Percentiles rank a stretch among this genome's conserved stretches.
These are phyloP conservation scores for Macrotis lagotis DNA, from an alignment of 2,113 vertebrate species.

Conservation along the genomic window DNA sequence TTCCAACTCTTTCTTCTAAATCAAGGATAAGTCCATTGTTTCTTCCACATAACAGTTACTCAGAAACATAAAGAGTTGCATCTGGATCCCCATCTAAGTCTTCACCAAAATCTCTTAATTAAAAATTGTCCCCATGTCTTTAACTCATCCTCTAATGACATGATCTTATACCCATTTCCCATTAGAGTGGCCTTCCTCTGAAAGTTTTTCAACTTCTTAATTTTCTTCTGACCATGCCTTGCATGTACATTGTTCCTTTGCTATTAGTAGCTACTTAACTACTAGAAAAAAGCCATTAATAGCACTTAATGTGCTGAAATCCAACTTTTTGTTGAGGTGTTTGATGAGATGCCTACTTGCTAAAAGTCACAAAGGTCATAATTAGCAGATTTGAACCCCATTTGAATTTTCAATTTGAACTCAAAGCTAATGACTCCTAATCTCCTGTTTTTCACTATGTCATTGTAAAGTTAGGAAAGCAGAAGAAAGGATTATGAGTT, in stretches of 20 bases:
- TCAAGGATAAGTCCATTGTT: neutral
- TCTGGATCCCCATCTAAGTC: neutral
- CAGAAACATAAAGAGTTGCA: too few relatives aligned
- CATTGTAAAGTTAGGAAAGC: too few relatives aligned
- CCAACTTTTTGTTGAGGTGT: neutral
- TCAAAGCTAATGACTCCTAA: too few relatives aligned
- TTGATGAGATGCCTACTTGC: neutral
- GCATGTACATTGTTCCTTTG: neutral
- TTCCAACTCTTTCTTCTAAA: neutral
- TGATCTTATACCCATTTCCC: neutral
- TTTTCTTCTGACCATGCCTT: neutral
- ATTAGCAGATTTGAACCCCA: too few relatives aligned
- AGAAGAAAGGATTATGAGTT: too few relatives aligned
- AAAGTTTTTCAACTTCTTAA: neutral
- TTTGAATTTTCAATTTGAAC: too few relatives aligned
- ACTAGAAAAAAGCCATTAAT: neutral
- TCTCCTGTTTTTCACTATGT: too few relatives aligned
- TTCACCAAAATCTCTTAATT: neutral
- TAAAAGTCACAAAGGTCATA: too few relatives aligned
- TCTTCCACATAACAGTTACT: neutral
- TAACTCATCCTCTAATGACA: neutral
- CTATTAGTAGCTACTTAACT: too few relatives aligned
- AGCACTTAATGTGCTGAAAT: neutral
- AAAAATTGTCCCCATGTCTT: neutral
- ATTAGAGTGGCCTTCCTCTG: neutral